Conservation (phyloP, 2,888 invertebrate species). For the Bellardia pandia region DNA sequence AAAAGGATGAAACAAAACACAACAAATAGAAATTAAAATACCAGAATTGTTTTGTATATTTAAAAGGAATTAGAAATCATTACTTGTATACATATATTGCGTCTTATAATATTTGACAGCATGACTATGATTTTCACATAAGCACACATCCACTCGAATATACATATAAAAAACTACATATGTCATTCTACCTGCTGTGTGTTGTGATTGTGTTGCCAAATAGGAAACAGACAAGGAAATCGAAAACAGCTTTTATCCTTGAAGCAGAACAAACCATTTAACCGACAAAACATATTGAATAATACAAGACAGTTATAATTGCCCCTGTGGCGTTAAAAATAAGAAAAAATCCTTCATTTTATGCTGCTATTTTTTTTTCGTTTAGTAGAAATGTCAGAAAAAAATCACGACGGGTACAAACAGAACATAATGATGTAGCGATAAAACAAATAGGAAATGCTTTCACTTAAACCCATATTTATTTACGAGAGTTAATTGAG, state of each 20-base stretch:
- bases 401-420: neutral
- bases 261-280: slow-evolving; percentile 25
- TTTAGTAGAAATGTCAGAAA: neutral
- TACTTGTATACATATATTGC: neutral
- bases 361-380: neutral
- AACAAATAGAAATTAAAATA: too few species aligned
- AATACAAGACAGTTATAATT: slow-evolving; percentile 18
- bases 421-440: neutral
- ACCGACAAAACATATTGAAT: slow-evolving; percentile 20
- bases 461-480: neutral
- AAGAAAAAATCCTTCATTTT: neutral
- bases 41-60: neutral
- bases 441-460: slow-evolving; percentile 14
- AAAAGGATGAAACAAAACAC: too few species aligned
- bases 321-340: slow-evolving; percentile 12
- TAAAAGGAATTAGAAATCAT: neutral
- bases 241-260: slow-evolving; percentile 9
- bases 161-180: neutral
- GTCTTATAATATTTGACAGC: neutral
- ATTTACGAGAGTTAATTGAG: neutral
- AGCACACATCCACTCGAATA: neutral
- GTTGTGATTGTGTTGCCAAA: slow-evolving; percentile 3
- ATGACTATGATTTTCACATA: neutral
- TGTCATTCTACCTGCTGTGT: slow-evolving; percentile 2
- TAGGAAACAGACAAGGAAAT: slow-evolving; percentile 16